Evolutionary conservation across 2,113 vertebrate genomes (phyloP).

Genomic region (Cryptomyrus ogoouensis): DNA sequence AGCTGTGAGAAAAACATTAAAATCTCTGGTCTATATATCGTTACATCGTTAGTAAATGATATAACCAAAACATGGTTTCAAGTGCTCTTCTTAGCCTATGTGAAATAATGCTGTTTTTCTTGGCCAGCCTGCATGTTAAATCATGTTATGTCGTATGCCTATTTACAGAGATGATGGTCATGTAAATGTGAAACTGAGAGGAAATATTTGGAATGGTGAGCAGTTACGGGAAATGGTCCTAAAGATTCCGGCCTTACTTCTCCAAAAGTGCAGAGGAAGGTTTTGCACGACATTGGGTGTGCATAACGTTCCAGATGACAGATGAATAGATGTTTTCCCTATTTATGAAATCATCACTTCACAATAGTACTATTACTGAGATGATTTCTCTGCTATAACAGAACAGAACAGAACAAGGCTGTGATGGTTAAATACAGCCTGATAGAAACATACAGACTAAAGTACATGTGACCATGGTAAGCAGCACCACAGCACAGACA

Average conservation of each 20-base stretch:
- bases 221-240: conserved; percentile 1
- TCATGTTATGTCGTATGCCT: background rate
- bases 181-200: conserved; percentile 13
- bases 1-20: background rate
- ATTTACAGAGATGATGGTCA: background rate
- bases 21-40: background rate
- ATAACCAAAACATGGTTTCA: background rate
- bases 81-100: background rate
- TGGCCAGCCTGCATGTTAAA: background rate
- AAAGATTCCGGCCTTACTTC: background rate
- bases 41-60: background rate
- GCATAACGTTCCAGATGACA: background rate
- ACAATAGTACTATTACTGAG: background rate
- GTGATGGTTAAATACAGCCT: background rate
- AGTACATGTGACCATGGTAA: background rate
- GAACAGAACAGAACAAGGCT: background rate
- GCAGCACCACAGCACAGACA: background rate
- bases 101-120: background rate
- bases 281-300: background rate
- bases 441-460: background rate
- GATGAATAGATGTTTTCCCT: background rate
- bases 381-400: background rate
- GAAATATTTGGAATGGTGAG: background rate
- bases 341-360: background rate
- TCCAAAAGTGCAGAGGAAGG: background rate